Evolutionary conservation across 2,888 invertebrate species (phyloP).

Genomic region (Sturmia bella): DNA sequence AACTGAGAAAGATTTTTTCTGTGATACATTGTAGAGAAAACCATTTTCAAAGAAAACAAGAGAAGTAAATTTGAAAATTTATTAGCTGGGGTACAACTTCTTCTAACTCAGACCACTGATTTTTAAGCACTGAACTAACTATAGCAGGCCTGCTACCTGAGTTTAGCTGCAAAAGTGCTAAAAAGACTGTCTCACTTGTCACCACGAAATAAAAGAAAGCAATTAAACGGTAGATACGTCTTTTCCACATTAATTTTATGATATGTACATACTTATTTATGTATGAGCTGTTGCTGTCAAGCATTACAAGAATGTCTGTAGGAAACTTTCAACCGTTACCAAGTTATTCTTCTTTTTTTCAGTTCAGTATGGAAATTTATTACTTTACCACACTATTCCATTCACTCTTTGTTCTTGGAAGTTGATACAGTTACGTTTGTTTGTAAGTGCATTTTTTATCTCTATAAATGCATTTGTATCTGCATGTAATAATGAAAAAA

Average conservation of each 20-base stretch:
- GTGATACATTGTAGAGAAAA: no score
- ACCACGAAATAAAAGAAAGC: no score
- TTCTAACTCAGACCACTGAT: no score
- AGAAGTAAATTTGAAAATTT: no score
- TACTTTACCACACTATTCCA: constrained; percentile 23
- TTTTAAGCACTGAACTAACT: no score
- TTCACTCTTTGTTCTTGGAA: constrained; percentile 45
- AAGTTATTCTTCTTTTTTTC: constrained; percentile 2
- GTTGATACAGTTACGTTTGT: constrained; percentile 41
- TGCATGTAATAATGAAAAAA: background rate
- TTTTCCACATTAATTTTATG: background rate
- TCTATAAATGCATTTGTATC: constrained; percentile 5
- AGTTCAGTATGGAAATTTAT: constrained; percentile 47
- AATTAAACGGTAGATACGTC: no score
- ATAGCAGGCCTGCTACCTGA: no score
- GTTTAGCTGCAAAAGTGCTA: no score
- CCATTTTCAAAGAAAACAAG: no score
- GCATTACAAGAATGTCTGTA: background rate
- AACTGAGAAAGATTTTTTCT: no score
- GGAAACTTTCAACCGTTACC: constrained; percentile 27
- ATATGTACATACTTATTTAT: background rate
- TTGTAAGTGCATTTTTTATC: background rate
- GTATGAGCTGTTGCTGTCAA: background rate
- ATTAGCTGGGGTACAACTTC: no score
- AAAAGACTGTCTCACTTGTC: no score